Evolutionary conservation across 2,888 invertebrate species (phyloP).

Genomic region (Antitype chi): DNA sequence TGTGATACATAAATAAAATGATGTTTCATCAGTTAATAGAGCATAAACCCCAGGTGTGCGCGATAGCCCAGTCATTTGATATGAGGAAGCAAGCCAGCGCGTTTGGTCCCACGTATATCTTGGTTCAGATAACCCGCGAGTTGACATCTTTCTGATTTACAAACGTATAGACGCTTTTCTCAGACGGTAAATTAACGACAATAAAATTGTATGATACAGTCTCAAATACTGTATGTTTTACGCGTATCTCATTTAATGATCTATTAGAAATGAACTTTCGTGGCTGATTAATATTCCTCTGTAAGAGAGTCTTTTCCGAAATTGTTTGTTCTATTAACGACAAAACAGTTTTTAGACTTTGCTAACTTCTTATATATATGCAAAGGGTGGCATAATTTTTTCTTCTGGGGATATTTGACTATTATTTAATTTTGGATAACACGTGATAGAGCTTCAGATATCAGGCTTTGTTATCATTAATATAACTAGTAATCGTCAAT

Average conservation of each 20-base stretch:
- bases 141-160: conserved; percentile 69
- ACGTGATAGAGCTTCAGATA: background rate
- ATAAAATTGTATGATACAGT: conserved; percentile 57
- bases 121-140: conserved; percentile 69
- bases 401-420: background rate
- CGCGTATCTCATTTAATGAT: conserved; percentile 27
- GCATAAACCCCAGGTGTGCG: conserved; percentile 42
- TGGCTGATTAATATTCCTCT: background rate
- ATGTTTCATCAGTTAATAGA: conserved; percentile 49
- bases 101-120: conserved; percentile 73
- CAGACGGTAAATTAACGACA: conserved; percentile 61
- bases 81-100: conserved; percentile 59
- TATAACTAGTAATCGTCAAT: background rate
- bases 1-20: conserved; percentile 11
- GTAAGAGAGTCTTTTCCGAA: background rate
- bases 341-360: background rate
- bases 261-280: background rate
- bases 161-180: conserved; percentile 54
- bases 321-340: conserved; percentile 1
- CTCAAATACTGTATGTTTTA: conserved; percentile 28
- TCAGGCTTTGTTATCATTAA: background rate
- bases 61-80: conserved; percentile 58
- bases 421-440: background rate
- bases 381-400: background rate
- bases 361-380: background rate